Evolutionary conservation across 1,140 invertebrate species (phyloP).

Genomic region (Plutomurus gul): DNA sequence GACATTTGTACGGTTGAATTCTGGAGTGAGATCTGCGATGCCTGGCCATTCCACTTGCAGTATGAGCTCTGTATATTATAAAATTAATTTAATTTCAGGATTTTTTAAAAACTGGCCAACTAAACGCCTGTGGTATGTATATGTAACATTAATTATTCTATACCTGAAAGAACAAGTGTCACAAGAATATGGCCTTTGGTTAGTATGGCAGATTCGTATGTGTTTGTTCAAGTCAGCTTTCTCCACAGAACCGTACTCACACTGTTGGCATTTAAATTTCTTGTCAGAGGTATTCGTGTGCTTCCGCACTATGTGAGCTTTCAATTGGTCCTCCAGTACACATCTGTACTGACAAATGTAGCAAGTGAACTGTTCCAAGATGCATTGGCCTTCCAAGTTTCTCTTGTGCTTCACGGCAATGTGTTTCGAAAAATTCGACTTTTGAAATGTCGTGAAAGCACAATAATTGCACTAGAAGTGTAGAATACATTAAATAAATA

Average conservation of each 20-base stretch:
- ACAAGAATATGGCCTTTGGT: slow-evolving; percentile 56
- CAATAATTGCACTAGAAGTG: slow-evolving; percentile 52
- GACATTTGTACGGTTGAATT: slow-evolving; percentile 54
- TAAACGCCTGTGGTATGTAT: slow-evolving; percentile 31
- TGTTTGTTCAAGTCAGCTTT: slow-evolving; percentile 61
- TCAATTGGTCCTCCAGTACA: slow-evolving; percentile 54
- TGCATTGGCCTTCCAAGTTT: slow-evolving; percentile 51
- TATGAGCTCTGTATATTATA: slow-evolving; percentile 44
- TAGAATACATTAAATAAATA: not conserved
- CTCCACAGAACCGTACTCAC: slow-evolving; percentile 61
- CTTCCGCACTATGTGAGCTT: slow-evolving; percentile 54
- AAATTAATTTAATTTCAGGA: not conserved
- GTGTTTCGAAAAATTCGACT: slow-evolving; percentile 55
- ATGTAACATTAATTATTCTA: not conserved
- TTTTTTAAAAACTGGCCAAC: not conserved
- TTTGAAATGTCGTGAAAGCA: slow-evolving; percentile 52
- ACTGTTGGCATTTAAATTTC: slow-evolving; percentile 61
- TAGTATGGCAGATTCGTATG: slow-evolving; percentile 57
- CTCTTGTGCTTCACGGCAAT: slow-evolving; percentile 54
- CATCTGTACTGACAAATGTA: slow-evolving; percentile 52
- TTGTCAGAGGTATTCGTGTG: slow-evolving; percentile 54
- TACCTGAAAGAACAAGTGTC: slow-evolving; percentile 55
- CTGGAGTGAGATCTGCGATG: slow-evolving; percentile 54
- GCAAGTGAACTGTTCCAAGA: slow-evolving; percentile 51
- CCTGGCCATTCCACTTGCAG: slow-evolving; percentile 51